Base-by-base conservation (phyloP, 2,888 invertebrate genomes). In the Drosophila greeni region DNA sequence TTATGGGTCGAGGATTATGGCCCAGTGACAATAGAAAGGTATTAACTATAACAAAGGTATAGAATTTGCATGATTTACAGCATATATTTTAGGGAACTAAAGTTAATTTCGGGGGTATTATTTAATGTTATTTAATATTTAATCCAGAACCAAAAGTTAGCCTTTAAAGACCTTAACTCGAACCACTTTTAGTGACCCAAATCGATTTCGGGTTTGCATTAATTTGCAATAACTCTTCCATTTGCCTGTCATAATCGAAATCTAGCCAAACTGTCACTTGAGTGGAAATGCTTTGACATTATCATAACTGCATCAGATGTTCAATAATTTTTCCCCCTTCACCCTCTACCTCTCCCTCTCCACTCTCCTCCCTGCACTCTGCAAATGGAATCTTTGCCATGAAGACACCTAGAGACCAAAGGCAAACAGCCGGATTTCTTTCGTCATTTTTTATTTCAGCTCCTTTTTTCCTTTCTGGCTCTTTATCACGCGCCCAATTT, bases 401-500 rank as follows among this genome's bases (percentile, higher is more conserved):
- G 58, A 33, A 42, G 70, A 76, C 61, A 74, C 66, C 70, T 59
- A 45, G 37, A 65, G 66, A 73, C 49, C 60, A 52, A 66, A 51
- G 47, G 71, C 70, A 74, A 70, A 73, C 60, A 60, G 70, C 36
- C 16, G 62, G 43, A 64, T 66, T 66, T 53, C 54, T 66, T 66
- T 64, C 66, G 1, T 16, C 29, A 11, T 37, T 52, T 39, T 33
- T 51, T 34, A 31, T 23, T 52, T 16, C 20, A 31, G 26, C 36
- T 69, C 34, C 69, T 29, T 52, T 29, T 52, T 29, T 52, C 51
- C 39, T 69, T 70, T 70, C 55, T 33, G 43, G 72, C 65, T 72
- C 67, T 75, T 75, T 75, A 75, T 75, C 74, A 75, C 74, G 77
- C 77, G 77, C 74, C 75, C 74, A 75, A 76, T 51, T 74, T 66